Evolutionary conservation across 2,888 invertebrate genomes (phyloP).

Genomic region (Ecdyonurus torrentis): DNA sequence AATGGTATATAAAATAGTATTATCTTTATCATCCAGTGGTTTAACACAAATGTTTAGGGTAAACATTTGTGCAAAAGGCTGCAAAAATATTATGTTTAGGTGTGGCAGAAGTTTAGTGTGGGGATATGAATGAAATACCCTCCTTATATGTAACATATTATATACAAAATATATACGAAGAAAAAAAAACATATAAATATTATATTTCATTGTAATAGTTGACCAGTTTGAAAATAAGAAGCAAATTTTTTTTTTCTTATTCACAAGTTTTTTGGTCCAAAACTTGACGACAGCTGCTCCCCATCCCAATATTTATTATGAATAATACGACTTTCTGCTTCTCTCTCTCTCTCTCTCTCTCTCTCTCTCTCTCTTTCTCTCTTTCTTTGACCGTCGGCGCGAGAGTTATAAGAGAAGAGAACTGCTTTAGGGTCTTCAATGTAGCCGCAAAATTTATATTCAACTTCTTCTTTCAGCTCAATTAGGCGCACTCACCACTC

Average conservation of each 20-base stretch:
- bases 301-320: neutral
- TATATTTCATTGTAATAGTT: no score
- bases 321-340: neutral
- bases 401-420: no score
- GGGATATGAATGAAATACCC: neutral
- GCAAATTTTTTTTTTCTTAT: neutral
- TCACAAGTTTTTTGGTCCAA: neutral
- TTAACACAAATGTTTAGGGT: slow-evolving; percentile 8
- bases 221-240: no score
- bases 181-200: no score
- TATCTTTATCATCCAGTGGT: neutral
- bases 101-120: neutral
- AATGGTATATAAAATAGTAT: neutral
- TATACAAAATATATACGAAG: neutral
- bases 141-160: neutral
- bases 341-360: neutral
- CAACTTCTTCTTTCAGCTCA: neutral
- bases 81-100: slow-evolving; percentile 6
- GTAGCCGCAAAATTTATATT: neutral
- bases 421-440: neutral
- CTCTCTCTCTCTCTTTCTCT: neutral
- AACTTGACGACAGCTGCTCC: neutral
- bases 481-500: neutral
- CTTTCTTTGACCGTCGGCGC: neutral
- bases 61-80: slow-evolving; percentile 5